These are phyloP conservation scores for Stegostoma tigrinum DNA, from an alignment of 2,113 vertebrate species.

Conservation along the genomic window DNA sequence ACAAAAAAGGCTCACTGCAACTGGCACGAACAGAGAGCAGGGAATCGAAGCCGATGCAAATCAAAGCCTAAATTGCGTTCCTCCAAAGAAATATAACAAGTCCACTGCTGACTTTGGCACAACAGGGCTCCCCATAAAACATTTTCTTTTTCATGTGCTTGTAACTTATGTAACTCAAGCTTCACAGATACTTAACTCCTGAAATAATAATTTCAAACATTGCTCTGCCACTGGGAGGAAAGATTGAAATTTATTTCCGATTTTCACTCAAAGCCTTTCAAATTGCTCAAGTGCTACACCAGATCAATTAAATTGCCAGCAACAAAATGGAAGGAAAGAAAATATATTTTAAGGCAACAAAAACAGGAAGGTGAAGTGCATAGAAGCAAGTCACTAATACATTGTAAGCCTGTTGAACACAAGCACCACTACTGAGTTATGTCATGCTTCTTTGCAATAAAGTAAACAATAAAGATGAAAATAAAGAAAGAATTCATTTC, in stretches of 20 bases:
- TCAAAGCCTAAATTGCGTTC: not conserved
- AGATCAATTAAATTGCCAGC: not conserved
- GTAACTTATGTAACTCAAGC: not conserved
- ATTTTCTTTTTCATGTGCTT: constrained; percentile 15
- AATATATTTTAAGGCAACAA: not conserved
- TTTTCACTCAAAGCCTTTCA: not conserved
- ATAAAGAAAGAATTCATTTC: not conserved
- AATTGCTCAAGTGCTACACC: not conserved
- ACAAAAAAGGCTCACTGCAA: not conserved
- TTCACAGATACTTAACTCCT: constrained; percentile 28
- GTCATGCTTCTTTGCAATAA: not conserved
- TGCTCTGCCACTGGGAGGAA: not conserved
- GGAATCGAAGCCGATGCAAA: not conserved
- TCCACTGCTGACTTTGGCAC: not conserved
- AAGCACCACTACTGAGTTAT: not conserved
- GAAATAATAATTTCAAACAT: constrained; percentile 14
- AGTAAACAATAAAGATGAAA: not conserved
- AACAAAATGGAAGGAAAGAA: not conserved
- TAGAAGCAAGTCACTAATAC: not conserved
- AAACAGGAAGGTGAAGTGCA: not conserved
- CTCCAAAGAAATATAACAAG: constrained; percentile 11
- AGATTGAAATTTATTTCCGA: not conserved
- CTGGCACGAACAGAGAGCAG: not conserved
- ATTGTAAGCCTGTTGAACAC: not conserved
- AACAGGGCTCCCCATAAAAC: constrained; percentile 6